These are phyloP conservation scores for Diploptera punctata DNA, from an alignment of 2,888 invertebrate genomes.

Conservation along the genomic window DNA sequence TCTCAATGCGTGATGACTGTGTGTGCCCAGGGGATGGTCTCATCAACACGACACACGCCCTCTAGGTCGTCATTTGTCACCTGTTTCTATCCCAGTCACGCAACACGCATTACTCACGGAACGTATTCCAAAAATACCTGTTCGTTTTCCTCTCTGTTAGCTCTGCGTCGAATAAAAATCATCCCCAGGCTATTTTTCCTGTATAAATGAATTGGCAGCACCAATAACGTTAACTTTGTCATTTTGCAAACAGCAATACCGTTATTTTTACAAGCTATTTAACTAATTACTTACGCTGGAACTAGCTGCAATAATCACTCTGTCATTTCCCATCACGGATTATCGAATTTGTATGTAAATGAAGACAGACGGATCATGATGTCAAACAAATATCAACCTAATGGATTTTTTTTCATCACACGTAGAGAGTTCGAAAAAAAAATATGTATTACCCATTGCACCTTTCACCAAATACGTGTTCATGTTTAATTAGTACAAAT, in stretches of 20 bases:
- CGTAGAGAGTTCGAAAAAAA: no score
- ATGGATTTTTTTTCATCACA: no score
- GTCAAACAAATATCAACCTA: no score
- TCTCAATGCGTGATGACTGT: background rate
- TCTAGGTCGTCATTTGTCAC: conserved; percentile 32
- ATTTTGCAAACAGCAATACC: no score
- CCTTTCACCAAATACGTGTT: no score
- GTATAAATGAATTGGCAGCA: conserved; percentile 9
- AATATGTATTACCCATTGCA: no score
- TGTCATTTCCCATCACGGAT: background rate
- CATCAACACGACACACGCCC: conserved; percentile 9
- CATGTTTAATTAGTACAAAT: no score
- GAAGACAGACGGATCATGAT: no score
- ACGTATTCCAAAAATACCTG: background rate
- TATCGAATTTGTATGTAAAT: no score
- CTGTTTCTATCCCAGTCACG: conserved; percentile 31
- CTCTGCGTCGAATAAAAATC: background rate
- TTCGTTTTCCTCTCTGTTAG: background rate
- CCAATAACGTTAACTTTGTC: background rate
- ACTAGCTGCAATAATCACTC: background rate
- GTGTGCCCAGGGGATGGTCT: background rate
- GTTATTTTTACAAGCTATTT: background rate
- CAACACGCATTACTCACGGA: conserved; percentile 17
- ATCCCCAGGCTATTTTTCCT: background rate
- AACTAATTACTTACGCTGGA: background rate